phyloP scores from a whole-genome alignment of 2,113 vertebrate species.

The Taurulus bubalis region DNA sequence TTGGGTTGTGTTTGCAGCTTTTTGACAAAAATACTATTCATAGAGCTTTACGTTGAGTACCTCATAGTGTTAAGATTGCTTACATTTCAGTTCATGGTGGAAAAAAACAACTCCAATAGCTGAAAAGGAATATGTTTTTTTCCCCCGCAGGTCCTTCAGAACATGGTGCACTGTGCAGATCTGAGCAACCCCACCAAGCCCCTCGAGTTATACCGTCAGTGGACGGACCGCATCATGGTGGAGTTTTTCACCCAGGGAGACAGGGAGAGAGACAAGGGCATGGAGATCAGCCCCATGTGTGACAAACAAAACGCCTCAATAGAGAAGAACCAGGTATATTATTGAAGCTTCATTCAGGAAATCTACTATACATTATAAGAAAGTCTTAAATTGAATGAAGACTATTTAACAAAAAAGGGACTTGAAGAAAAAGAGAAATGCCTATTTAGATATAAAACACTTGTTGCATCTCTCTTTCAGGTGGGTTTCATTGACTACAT shows the following conservation, averaged over 20 bases:
- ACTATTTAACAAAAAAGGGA: neutral
- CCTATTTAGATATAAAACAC: neutral
- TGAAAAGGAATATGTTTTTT: neutral
- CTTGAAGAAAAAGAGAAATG: neutral
- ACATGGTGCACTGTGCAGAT: conserved; percentile 94
- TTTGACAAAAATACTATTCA: neutral
- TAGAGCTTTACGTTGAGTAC: neutral
- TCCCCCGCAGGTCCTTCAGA: conserved; percentile 88
- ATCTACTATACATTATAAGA: neutral
- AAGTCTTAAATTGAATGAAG: neutral
- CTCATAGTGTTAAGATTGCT: neutral
- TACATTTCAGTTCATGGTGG: neutral
- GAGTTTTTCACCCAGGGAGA: conserved; percentile 94
- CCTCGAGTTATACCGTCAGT: conserved; percentile 90
- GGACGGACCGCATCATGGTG: conserved; percentile 93
- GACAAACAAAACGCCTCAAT: conserved; percentile 93
- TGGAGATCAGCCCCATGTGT: conserved; percentile 97
- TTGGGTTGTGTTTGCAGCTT: neutral
- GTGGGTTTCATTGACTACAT: conserved; percentile 97
- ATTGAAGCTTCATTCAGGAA: neutral
- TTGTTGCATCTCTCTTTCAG: conserved; percentile 65
- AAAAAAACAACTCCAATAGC: neutral
- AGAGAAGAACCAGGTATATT: conserved; percentile 91
- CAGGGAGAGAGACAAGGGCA: conserved; percentile 89
- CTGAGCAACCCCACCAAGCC: conserved; percentile 95